phyloP scores from a whole-genome alignment of 2,888 invertebrate species.

The Tenthredo livida region DNA sequence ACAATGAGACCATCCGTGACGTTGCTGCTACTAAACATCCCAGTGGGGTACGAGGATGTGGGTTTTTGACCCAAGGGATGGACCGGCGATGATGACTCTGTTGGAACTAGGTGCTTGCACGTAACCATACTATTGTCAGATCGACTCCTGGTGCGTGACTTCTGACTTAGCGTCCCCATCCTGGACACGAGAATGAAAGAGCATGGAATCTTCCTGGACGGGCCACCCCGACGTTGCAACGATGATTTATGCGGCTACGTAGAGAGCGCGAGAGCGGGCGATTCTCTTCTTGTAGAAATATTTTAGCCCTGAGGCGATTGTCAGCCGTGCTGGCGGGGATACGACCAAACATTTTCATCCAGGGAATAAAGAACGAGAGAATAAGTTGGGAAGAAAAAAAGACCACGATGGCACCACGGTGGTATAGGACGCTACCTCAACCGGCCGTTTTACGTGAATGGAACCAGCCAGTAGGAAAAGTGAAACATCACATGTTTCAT shows the following conservation, averaged over 20 bases:
- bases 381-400: conserved; percentile 22
- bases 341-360: conserved; percentile 74
- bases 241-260: conserved; percentile 58
- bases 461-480: conserved; percentile 72
- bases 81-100: conserved; percentile 49
- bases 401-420: conserved; percentile 9
- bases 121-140: conserved; percentile 41
- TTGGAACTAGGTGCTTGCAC: conserved; percentile 50
- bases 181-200: conserved; percentile 35
- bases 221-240: conserved; percentile 57
- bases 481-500: conserved; percentile 72
- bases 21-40: conserved; percentile 48
- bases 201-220: conserved; percentile 27
- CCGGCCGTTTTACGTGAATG: conserved; percentile 64
- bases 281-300: conserved; percentile 59
- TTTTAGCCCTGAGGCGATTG: conserved; percentile 33
- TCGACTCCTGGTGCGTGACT: conserved; percentile 48
- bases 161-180: not conserved
- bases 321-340: conserved; percentile 55
- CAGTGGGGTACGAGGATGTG: conserved; percentile 47
- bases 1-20: conserved; percentile 68
- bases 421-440: conserved; percentile 58
- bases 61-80: conserved; percentile 27
- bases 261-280: conserved; percentile 58
- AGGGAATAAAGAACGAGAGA: conserved; percentile 39